Base-by-base conservation (phyloP, 2,888 invertebrate genomes). In the Trichacis sp. region DNA sequence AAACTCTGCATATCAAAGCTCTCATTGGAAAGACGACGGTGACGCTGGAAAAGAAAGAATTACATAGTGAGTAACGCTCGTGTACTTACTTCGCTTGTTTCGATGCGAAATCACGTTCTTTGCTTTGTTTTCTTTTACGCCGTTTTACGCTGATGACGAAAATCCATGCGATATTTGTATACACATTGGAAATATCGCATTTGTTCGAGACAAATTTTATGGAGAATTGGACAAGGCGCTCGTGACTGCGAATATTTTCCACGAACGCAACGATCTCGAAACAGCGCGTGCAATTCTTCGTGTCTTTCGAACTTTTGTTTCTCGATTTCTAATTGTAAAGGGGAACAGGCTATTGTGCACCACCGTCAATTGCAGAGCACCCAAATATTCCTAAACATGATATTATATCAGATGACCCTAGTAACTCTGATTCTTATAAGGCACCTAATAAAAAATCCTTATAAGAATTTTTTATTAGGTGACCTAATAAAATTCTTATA, bases 21-120 rank as follows among this genome's bases (percentile, higher is more conserved):
- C 84, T 84, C 82, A 84, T 84, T 82, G 83, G 84, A 82, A 83
- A 83, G 74, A 83, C 82, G 74, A 82, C 82, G 72, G 83, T 84
- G 79, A 83, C 83, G 70, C 81, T 83, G 82, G 83, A 83, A 81
- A 84, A 84, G 79, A 84, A 84, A 84, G 83, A 83, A 56, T 82
- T 84, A 71, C 83, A 84, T 82, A 83, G 83, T 83, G 80, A 84
- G 83, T 84, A 83, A 82, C 48, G 63, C 61, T 58, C 54, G 58
- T 58, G 30, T 56, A 40, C 43, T n/a, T 52, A 24, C 43, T 24
- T 43, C 43, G 52, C 30, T 40, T 52, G 50, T 61, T 64, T 62
- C 47, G 54, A 12, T 58, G 60, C 61, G 55, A 64, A 64, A 64
- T 68, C 61, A 62, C 64, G 55, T 59, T 59, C 51, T 58, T 47